Base-by-base conservation (phyloP, 2,113 vertebrate species). In the Malurus melanocephalus region DNA sequence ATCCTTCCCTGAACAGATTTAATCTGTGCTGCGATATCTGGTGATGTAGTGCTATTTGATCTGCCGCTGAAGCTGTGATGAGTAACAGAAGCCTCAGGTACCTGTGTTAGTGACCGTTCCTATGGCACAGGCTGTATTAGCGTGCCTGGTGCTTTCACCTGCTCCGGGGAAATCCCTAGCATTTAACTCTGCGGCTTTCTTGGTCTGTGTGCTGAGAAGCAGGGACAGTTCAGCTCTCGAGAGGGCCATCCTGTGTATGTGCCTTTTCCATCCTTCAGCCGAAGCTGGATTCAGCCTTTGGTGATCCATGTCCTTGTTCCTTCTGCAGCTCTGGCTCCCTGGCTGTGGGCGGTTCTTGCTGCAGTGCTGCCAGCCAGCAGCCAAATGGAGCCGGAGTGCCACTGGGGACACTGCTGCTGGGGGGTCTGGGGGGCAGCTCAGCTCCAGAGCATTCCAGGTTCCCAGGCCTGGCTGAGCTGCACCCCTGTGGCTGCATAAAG, bases 371-470 rank as follows among this genome's bases (percentile, higher is more conserved):
- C 55, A 52, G 73, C 5, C 78, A 46, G 65, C 30, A 42, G 66
- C 62, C 2, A 4, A 4, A 1, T 4, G 71, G 35, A 52, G 69
- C 46, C 46, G 33, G 0, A 4, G 21, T 3, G 43, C 30, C 43
- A 3, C 43, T 9, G 33, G 49, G 60, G 26, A 1, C 4, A 3
- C 27, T 4, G 32, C 0, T 30, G 65, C 43, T 12, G 32, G 17
- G 21, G 12, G 55, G n/a, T 32, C 45, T 4, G 3, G 11, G 30
- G 26, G 62, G 28, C 53, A 17, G 62, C 49, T 52, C 53, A 17
- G 62, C 49, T 52, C 27, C 0, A 2, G 10, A 51, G 68, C 5
- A 0, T 23, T 45, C 0, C 0, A 4, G 0, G 30, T 11, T 55
- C 15, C 40, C n/a, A 7, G 53, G 71, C 49, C 62, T 59, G 61